Base-by-base conservation (phyloP, 2,113 vertebrate genomes). In the Myiopsitta monachus region DNA sequence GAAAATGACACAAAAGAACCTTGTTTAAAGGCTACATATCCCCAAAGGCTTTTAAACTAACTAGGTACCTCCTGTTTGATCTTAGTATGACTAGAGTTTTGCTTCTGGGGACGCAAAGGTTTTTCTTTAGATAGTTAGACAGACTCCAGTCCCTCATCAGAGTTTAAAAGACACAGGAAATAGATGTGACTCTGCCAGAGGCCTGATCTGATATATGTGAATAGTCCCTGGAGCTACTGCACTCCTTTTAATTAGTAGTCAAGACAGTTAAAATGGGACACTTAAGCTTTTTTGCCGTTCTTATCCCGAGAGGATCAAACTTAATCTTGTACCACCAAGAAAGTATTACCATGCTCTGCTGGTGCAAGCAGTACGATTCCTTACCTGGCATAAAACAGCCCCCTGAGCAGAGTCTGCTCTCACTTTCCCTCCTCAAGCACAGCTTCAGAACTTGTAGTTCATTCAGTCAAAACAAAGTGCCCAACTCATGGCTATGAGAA, bases 21-120 rank as follows among this genome's bases (percentile, higher is more conserved):
- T 87, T 76, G 1, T 89, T 91, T 91, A 89, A 94, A 88, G 87
- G 68, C 77, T 79, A 69, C 74, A 54, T 38, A 83, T 55, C 69
- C 94, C 89, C 92, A 95, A 74, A 84, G 87, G 80, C 91, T 89
- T 89, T 88, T 87, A 68, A 94, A 72, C 62, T 95, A 95, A 95
- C 87, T 84, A 87, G 83, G 61, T 79, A 49, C 30, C 77, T 94
- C 66, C 87, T 91, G 89, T 87, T 92, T 95, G 95, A 96, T 95
- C 94, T 89, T 22, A 79, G 73, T 9, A 51, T 7, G 61, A 92
- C 73, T 59, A 17, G 28, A 86, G 80, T 39, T 92, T 82, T 64
- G 91, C 95, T 92, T 82, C 81, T 84, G 74, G 95, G 83, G 70
- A 94, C 26, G 27, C 57, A 75, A 38, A 84, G 77, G 69, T 75